Evolutionary conservation across 1,140 invertebrate species (phyloP).

Genomic region (Drosophila trapezifrons): DNA sequence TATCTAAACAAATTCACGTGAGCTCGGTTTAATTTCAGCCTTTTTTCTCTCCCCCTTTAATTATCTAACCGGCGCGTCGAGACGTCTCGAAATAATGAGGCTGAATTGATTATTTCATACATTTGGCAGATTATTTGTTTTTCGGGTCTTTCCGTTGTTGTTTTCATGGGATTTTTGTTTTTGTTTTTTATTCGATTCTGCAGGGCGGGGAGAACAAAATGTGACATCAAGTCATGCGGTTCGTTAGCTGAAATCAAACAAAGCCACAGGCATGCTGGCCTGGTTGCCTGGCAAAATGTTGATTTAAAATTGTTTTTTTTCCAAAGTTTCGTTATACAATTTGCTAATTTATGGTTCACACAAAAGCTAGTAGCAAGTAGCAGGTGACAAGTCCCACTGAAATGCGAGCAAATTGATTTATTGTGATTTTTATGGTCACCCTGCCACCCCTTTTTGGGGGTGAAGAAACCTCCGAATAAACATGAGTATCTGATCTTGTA

Average conservation of each 20-base stretch:
- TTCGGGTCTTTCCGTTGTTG: constrained; percentile 31
- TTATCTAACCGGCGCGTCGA: constrained; percentile 24
- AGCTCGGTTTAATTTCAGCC: constrained; percentile 17
- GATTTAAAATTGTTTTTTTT: constrained; percentile 35
- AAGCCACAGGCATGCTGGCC: constrained; percentile 20
- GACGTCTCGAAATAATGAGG: constrained; percentile 57
- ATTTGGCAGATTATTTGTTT: constrained; percentile 41
- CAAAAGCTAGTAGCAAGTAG: constrained; percentile 32
- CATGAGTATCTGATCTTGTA: not conserved
- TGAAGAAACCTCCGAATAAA: constrained; percentile 3
- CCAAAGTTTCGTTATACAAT: constrained; percentile 41
- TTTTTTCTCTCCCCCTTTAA: constrained; percentile 7
- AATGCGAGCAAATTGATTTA: constrained; percentile 19
- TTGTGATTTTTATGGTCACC: not conserved
- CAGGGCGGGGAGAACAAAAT: constrained; percentile 47
- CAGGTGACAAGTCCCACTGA: constrained; percentile 34
- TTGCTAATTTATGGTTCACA: constrained; percentile 52
- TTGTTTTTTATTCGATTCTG: constrained; percentile 18
- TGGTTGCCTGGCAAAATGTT: constrained; percentile 40
- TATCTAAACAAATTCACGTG: constrained; percentile 67
- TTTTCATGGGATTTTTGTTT: not conserved
- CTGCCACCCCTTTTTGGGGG: not conserved
- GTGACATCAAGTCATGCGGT: constrained; percentile 65
- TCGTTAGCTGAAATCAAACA: constrained; percentile 66
- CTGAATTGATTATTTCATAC: constrained; percentile 58